Evolutionary conservation across 2,797 vertebrate species (phyloP), one percentile per base, ranked within the genome.

Genomic region (Novumbra hubbsi): DNA sequence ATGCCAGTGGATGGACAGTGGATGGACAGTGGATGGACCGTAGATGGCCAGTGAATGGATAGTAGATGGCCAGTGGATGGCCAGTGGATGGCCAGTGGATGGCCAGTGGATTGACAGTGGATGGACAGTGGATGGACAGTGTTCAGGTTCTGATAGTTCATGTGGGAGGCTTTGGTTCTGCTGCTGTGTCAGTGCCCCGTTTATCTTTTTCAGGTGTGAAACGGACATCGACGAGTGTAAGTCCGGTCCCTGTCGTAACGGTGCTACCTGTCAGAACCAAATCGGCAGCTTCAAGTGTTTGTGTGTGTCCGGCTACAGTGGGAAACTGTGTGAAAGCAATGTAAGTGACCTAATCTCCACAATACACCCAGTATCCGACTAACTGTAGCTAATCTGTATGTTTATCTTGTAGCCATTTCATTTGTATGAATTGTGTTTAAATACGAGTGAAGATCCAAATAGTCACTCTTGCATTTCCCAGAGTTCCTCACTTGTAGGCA

Each of bases 241-340:
- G 1, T 94, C 94, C 3, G 93, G 90, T 80, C 97, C 97, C 0
- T 99, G 98, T 89, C 93, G 95, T 76, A 96, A 98, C 0, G 96
- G 96, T 3, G 97, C 94, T 68, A 95, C 95, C 28, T 99, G 98
- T 82, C 91, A 91, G 75, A 92, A 93, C 80, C 82, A 91, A 0
- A 91, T 92, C 16, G 95, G 95, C 86, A 89, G 83, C 62, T 96
- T 92, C 64, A 90, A 95, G 81, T 99, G 98, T 45, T 34, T 93
- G 78, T 99, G 98, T 83, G 87, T 87, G 0, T 77, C 88, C 1
- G 94, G 94, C 81, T 99, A 93, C 88, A 95, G 91, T 0, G 98
- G 98, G 17, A 91, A 85, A 48, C 90, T 88, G 81, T 99, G 98
- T 0, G 95, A 97, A 74, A 87, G 93, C 80, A 92, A 90, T 19